Evolutionary conservation across 1,140 invertebrate species (phyloP), one percentile per base, ranked within the genome.

Genomic region (Adoxophyes honmai): DNA sequence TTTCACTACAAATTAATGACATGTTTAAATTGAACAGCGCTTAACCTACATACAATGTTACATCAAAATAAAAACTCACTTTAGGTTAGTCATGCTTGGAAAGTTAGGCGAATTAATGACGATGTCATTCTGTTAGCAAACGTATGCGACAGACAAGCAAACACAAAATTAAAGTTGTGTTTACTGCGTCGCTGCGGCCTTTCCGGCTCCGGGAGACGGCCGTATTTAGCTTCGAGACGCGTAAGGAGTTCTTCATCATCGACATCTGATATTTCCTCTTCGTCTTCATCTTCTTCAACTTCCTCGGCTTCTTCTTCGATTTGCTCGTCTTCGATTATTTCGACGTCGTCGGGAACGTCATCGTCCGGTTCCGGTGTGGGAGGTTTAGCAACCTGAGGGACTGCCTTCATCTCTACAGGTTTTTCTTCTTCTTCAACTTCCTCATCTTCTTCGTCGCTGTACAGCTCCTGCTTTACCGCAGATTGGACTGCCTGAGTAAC

Each of bases 191-290:
- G 88, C 33, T 82, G 79, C n/a, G 89, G 89, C 55, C 91, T 89
- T 35, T 90, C 89, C 0, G 85, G 81, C 48, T 90, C 86, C 18
- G 91, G 89, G 48, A 94, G 81, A 63, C 92, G 93, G 39, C 93
- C 93, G 76, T 94, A 94, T 89, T 93, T 94, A 13, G 91, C 92
- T 80, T 94, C 93, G 36, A 94, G 74, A 70, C 92, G 91, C 66
- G 89, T 93, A 66, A 94, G 89, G 21, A 94, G 80, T 65, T 94
- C 93, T 1, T 89, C 89, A 76, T 94, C 91, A 70, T 92, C 92
- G 0, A 91, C 90, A 58, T 92, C 91, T 0, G 91, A 92, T 66
- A 91, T 89, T 60, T 91, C 90, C 69, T 93, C 90, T 68, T 92
- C 90, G 8, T 90, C 86, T 60, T 91, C 90, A 21, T 90, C 89